Percentiles rank a stretch among this genome's conserved stretches.
Evolutionary conservation across 2,797 vertebrate species (phyloP).

Genomic region (Gallinago nigripennis): DNA sequence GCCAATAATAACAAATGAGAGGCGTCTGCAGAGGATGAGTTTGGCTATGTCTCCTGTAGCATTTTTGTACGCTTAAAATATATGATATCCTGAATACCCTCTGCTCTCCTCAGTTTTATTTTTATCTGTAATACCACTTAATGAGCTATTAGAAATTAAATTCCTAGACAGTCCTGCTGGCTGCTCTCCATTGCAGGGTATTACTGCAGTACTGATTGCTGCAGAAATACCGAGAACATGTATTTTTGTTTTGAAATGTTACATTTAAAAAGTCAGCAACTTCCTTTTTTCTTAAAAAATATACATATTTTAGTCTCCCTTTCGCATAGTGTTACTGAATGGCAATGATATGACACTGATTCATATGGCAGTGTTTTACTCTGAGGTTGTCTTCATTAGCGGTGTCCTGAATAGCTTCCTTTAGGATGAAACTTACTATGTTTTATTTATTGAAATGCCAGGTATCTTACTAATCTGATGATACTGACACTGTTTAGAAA

Average conservation of each 20-base stretch:
- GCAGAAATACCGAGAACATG: background rate
- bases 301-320: background rate
- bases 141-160: slow-evolving; percentile 36
- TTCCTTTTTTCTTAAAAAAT: background rate
- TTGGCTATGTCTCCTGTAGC: background rate
- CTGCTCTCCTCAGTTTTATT: background rate
- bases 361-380: background rate
- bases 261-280: background rate
- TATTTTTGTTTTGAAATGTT: background rate
- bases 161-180: slow-evolving; percentile 1
- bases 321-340: background rate
- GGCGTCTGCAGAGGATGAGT: background rate
- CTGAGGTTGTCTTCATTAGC: background rate
- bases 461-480: background rate
- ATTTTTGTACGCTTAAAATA: background rate
- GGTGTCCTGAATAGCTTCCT: background rate
- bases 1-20: slow-evolving; percentile 33
- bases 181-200: background rate
- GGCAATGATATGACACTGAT: background rate
- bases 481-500: background rate
- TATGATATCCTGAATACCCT: background rate
- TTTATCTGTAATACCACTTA: slow-evolving; percentile 27
- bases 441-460: background rate
- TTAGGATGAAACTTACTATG: background rate
- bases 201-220: background rate